Evolutionary conservation across 2,113 vertebrate species (phyloP).

Genomic region (Cygnus buccinator): DNA sequence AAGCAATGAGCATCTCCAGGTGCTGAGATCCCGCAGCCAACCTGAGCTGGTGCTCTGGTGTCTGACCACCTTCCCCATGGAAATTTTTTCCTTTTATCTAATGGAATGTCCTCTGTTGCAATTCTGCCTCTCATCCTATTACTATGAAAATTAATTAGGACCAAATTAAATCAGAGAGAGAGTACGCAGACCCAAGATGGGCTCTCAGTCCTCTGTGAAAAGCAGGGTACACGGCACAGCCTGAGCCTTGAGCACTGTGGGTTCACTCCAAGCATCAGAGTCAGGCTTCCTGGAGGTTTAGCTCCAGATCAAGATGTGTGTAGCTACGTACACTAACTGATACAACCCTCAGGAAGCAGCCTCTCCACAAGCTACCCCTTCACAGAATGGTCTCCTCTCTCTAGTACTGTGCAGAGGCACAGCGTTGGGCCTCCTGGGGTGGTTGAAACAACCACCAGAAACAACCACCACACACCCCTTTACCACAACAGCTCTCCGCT

Average conservation of each 20-base stretch:
- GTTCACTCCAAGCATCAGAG: not conserved
- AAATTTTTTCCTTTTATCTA: not conserved
- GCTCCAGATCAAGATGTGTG: not conserved
- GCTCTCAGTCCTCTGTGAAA: not conserved
- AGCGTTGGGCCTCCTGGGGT: not conserved
- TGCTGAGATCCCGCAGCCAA: not conserved
- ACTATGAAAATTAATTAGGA: conserved; percentile 28
- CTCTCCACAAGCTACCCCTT: not conserved
- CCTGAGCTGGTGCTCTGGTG: not conserved
- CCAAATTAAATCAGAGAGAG: not conserved
- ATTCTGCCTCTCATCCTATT: not conserved
- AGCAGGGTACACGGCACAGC: not conserved
- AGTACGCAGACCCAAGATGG: not conserved
- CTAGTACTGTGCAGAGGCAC: not conserved
- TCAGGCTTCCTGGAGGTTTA: not conserved
- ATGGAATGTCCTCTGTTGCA: not conserved
- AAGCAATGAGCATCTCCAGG: not conserved
- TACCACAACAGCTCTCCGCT: not conserved
- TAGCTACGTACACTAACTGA: not conserved
- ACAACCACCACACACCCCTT: not conserved
- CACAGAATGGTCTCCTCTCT: not conserved
- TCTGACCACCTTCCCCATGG: not conserved
- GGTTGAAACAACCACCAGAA: too few species aligned
- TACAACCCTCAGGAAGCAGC: not conserved
- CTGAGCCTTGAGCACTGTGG: not conserved